Evolutionary conservation across 2,797 vertebrate genomes (phyloP), one percentile per base, ranked within the genome.

Genomic region (Spondyliosoma cantharus): DNA sequence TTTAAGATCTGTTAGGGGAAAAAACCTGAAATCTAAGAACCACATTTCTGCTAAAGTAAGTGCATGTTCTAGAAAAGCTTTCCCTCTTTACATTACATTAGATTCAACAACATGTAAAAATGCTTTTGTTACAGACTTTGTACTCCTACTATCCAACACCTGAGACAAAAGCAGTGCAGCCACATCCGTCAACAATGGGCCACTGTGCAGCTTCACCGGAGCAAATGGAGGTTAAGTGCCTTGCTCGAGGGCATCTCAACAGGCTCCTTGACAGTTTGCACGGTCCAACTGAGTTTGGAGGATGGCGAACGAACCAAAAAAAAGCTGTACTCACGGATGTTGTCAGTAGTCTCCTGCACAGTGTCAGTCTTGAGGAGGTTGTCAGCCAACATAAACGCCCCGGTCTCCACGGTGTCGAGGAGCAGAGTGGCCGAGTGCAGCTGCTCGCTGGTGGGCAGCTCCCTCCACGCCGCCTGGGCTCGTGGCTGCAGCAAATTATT

Each of bases 301-400:
- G 52, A 71, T 0, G 7, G 71, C 7, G n/a, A 74, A 72, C 25
- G 17, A 65, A 57, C 27, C 29, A 45, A 53, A 80, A 57, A 37
- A 37, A 11, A 37, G 37, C 2, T 64, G 25, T 82, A 96, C 97
- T 97, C 95, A 99, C 98, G 96, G 81, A 99, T 99, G 91, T 99
- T 98, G 81, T 99, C 97, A 2, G 96, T 96, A 89, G 95, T 97
- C 90, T 99, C 98, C 87, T 97, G 96, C 90, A 99, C 97, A 3
- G 97, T 98, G 94, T 99, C 98, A 0, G 98, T 98, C 95, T 99
- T 99, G 83, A 99, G 95, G 86, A 99, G 96, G 95, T 99, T 99
- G 93, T 99, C 98, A 3, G 98, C 98, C 82, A 99, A 92, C 94
- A 99, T 97, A 19, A 99, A 99, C 73, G 98, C 98, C 0, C 97